phyloP scores from a whole-genome alignment of 92 coral and sea anemone genomes.

The Galaxea fascicularis region DNA sequence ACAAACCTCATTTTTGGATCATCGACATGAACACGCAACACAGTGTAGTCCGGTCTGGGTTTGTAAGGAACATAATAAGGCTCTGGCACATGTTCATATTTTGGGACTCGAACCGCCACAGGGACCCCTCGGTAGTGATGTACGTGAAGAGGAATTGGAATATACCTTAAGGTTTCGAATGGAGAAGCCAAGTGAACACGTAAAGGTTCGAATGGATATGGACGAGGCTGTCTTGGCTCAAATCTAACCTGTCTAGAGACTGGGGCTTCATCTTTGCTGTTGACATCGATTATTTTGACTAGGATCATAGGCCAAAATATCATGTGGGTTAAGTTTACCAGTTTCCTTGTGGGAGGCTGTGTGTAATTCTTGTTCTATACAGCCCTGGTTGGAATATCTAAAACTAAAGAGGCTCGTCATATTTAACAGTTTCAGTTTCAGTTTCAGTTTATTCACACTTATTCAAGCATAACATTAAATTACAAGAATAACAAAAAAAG shows the following conservation, averaged over 20 bases:
- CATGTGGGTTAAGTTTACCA: neutral
- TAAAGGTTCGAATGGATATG: conserved; percentile 59
- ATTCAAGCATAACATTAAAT: too few species aligned
- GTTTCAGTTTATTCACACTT: too few species aligned
- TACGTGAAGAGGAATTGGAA: conserved; percentile 42
- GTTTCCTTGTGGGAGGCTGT: too few species aligned
- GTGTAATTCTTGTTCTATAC: too few species aligned
- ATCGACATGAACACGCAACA: conserved; percentile 63
- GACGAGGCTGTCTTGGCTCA: conserved; percentile 50
- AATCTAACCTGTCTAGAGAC: conserved; percentile 26
- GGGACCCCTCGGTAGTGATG: conserved; percentile 61
- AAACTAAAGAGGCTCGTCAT: too few species aligned
- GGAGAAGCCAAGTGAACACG: conserved; percentile 8
- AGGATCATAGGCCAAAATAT: too few species aligned
- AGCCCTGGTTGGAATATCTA: too few species aligned
- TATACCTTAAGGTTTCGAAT: conserved; percentile 9
- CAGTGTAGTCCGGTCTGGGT: conserved; percentile 60
- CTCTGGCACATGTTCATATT: conserved; percentile 48
- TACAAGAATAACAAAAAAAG: too few species aligned
- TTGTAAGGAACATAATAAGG: conserved; percentile 71
- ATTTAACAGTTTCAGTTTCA: too few species aligned
- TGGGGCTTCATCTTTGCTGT: neutral
- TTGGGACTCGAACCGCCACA: conserved; percentile 47
- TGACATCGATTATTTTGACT: neutral
- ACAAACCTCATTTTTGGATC: conserved; percentile 82